These are phyloP conservation scores for Eupithecia subfuscata DNA, from an alignment of 2,888 invertebrate genomes.

Conservation along the genomic window DNA sequence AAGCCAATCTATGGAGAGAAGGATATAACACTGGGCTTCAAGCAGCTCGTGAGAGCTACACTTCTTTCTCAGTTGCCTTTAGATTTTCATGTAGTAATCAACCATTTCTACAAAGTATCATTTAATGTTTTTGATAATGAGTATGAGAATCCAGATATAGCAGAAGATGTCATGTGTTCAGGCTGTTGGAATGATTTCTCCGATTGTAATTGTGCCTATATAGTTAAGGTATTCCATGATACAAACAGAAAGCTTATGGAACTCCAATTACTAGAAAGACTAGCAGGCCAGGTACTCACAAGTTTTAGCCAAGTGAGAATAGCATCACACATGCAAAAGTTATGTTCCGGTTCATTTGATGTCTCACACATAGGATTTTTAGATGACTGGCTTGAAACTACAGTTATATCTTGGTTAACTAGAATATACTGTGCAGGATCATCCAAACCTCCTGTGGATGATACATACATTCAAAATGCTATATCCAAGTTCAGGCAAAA, in stretches of 20 bases:
- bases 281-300: conserved; percentile 93
- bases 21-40: conserved; percentile 84
- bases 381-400: conserved; percentile 94
- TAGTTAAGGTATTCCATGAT: conserved; percentile 89
- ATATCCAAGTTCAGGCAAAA: conserved; percentile 89
- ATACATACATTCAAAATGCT: conserved; percentile 81
- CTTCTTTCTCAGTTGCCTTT: conserved; percentile 89
- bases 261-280: conserved; percentile 90
- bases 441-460: conserved; percentile 82
- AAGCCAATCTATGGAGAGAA: conserved; percentile 82
- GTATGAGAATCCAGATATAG: conserved; percentile 80
- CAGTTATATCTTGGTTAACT: conserved; percentile 94
- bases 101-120: conserved; percentile 90
- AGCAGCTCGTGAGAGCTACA: conserved; percentile 86
- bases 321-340: conserved; percentile 91
- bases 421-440: conserved; percentile 90
- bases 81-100: conserved; percentile 87
- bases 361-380: conserved; percentile 90
- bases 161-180: conserved; percentile 86
- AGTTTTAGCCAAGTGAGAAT: conserved; percentile 93
- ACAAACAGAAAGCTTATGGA: conserved; percentile 91
- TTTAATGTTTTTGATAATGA: conserved; percentile 88
- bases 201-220: conserved; percentile 85
- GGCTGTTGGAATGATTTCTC: conserved; percentile 88
- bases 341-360: conserved; percentile 94